These are phyloP conservation scores for Hexactinellida sp. DNA, from an alignment of 37 sponge, comb jelly and placozoan species.

Conservation along the genomic window DNA sequence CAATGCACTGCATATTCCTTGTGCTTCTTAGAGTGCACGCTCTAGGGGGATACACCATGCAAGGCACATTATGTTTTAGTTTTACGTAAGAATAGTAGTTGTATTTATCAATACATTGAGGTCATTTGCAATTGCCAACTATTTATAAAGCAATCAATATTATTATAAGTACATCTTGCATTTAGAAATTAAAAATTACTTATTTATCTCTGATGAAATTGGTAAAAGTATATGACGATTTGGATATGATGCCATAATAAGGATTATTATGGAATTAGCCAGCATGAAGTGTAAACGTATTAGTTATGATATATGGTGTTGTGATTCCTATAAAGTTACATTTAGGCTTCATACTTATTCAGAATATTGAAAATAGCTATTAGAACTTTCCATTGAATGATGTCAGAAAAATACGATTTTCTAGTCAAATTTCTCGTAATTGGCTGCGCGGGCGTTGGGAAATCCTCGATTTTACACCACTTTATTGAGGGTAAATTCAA, in stretches of 20 bases:
- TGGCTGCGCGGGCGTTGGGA: slow-evolving; percentile 98
- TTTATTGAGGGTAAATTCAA: slow-evolving; percentile 99
- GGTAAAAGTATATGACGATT: too few species aligned
- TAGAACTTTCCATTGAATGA: background rate
- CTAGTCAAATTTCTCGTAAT: slow-evolving; percentile 98
- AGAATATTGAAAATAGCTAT: background rate
- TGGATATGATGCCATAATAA: too few species aligned
- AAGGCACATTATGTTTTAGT: background rate
- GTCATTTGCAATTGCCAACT: too few species aligned
- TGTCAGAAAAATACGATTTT: slow-evolving; percentile 44
- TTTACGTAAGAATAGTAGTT: too few species aligned
- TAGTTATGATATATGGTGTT: background rate
- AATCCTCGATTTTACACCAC: slow-evolving; percentile 95
- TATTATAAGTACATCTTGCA: too few species aligned
- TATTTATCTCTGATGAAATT: too few species aligned
- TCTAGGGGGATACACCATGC: slow-evolving; percentile 8
- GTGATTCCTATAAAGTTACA: background rate
- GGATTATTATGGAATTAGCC: too few species aligned
- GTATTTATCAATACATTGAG: too few species aligned
- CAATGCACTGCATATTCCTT: slow-evolving; percentile 17
- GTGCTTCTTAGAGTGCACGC: slow-evolving; percentile 5
- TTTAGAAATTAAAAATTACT: too few species aligned
- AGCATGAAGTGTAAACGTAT: background rate
- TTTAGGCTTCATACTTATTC: too few species aligned
- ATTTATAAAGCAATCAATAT: too few species aligned